phyloP scores from a whole-genome alignment of 2,113 vertebrate genomes.

The Manacus vitellinus region DNA sequence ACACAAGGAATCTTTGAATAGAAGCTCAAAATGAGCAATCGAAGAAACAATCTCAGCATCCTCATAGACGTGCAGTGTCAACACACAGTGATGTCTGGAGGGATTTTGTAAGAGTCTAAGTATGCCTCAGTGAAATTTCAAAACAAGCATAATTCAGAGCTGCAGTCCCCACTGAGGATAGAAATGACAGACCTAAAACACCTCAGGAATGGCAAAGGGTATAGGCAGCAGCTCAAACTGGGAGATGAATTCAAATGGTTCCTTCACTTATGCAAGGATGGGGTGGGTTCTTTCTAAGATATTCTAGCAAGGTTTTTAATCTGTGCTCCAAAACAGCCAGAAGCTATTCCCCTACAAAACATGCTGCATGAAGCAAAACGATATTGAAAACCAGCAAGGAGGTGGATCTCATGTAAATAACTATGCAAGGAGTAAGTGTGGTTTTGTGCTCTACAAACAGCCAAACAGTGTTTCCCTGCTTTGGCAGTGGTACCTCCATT shows the following conservation, averaged over 20 bases:
- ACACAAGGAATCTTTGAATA: neutral
- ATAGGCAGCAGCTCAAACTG: neutral
- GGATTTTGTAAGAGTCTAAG: neutral
- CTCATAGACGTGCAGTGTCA: neutral
- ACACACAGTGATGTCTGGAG: neutral
- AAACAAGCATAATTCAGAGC: neutral
- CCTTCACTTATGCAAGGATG: neutral
- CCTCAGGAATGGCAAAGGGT: neutral
- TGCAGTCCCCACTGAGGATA: neutral
- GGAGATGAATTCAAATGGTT: neutral
- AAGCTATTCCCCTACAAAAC: neutral
- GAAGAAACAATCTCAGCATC: neutral
- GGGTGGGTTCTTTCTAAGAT: neutral
- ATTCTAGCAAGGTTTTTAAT: neutral
- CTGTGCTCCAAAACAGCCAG: neutral
- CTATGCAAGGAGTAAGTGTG: neutral
- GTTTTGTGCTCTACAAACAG: neutral
- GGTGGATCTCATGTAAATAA: neutral
- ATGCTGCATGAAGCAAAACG: neutral
- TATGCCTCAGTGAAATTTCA: neutral
- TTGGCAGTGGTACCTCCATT: neutral
- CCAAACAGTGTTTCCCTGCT: neutral
- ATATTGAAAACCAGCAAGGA: neutral
- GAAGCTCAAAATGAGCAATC: neutral
- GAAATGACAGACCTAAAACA: neutral